Base-by-base conservation (phyloP, 2,888 invertebrate species). In the Phania funesta region DNA sequence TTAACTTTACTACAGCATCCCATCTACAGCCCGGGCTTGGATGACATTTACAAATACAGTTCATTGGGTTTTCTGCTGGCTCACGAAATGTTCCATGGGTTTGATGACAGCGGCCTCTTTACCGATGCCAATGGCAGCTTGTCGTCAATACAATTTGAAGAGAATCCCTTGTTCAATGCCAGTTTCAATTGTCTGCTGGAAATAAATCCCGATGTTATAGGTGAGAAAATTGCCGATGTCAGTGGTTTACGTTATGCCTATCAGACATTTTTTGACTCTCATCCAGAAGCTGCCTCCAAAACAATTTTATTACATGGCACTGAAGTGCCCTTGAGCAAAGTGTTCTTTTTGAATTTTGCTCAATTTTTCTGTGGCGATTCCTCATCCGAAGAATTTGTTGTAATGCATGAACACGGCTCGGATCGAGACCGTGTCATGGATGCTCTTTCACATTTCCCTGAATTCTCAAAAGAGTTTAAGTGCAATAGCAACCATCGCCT, bases 211-310 rank as follows among this genome's bases (percentile, higher is more conserved):
- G 16, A 46, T 22, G 78, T 81, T 4, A 60, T 84, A 24, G 80
- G 83, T 58, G 85, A 86, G 56, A 86, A 85, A 74, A 85, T 85
- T 16, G 85, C 86, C 24, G 85, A 86, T 50, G 50, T 84, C 1
- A 85, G 85, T 22, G 86, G 86, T 16, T 54, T 86, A 16, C 85
- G 84, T 18, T 82, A 78, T 60, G 84, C 86, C 1, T 86, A 83
- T 44, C 84, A 84, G 26, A 70, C 85, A 0, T 86, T 73, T 74
- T 83, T 85, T 50, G 44, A 68, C 0, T 18, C 50, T 0, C 9
- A 70, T 16, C 74, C 74, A 1, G 74, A 77, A 0, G 58, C 64
- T 0, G 2, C 46, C 2, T 60, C 6, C 7, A 68, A 52, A 18
- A 74, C 56, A 11, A 2, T 81, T 7, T 50, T 7, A 4, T 50